Percentiles rank a stretch among this genome's conserved stretches.
Evolutionary conservation across 2,113 vertebrate genomes (phyloP).

Genomic region (Alouatta palliata): DNA sequence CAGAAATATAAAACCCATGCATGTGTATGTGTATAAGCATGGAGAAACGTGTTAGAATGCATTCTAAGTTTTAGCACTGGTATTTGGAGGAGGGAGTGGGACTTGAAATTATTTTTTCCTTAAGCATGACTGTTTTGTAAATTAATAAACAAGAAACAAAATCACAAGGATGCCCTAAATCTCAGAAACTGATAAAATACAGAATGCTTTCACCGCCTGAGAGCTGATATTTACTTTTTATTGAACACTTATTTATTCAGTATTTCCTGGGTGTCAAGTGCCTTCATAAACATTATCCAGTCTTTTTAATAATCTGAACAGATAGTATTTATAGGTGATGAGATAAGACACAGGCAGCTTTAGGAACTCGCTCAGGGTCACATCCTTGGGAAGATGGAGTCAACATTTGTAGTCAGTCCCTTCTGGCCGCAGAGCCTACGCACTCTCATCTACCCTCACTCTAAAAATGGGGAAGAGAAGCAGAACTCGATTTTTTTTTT

Average conservation of each 20-base stretch:
- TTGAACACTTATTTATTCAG: neutral
- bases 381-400: neutral
- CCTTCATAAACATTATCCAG: neutral
- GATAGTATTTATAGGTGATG: neutral
- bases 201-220: neutral
- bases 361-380: neutral
- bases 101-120: neutral
- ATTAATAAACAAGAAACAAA: neutral
- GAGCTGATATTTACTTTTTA: neutral
- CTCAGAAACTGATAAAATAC: neutral
- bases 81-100: neutral
- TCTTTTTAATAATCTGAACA: neutral
- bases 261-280: neutral
- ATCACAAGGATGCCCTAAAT: neutral
- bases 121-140: neutral
- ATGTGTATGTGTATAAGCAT: neutral
- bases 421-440: neutral
- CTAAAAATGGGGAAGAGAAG: neutral
- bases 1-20: neutral
- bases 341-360: neutral
- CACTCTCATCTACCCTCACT: rapidly evolving
- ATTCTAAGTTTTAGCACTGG: neutral
- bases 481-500: too few species aligned
- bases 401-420: neutral
- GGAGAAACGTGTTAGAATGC: neutral